Conservation (phyloP, 2,888 invertebrate genomes). For the Melieria picta region DNA sequence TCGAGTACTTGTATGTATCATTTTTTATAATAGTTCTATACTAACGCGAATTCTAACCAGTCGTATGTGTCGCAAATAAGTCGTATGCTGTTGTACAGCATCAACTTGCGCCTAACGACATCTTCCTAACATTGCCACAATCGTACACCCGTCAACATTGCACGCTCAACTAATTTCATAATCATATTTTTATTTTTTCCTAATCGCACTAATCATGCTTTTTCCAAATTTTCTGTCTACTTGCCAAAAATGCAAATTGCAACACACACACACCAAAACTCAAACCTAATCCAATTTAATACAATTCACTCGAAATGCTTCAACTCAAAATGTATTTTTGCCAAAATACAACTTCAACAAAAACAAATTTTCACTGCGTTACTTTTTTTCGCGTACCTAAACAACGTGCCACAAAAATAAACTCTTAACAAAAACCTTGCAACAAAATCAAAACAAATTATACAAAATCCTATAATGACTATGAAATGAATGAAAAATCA, state of each 20-base stretch:
- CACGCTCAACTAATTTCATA: conserved; percentile 13
- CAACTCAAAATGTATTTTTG: conserved; percentile 9
- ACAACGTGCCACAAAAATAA: conserved; percentile 21
- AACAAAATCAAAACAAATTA: conserved; percentile 33
- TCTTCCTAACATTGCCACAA: no score
- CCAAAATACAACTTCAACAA: conserved; percentile 42
- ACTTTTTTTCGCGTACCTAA: conserved; percentile 35
- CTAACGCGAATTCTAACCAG: no score
- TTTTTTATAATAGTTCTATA: no score
- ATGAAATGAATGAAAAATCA: conserved; percentile 38
- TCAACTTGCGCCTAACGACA: no score
- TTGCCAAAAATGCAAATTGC: conserved; percentile 25
- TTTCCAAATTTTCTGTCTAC: conserved; percentile 55
- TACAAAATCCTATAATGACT: conserved; percentile 38
- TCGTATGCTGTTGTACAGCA: no score
- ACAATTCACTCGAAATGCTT: conserved; percentile 19
- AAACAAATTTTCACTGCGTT: conserved; percentile 41
- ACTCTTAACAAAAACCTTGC: conserved; percentile 29
- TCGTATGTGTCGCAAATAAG: no score
- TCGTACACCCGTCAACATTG: not conserved
- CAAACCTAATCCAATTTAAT: conserved; percentile 4
- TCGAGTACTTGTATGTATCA: no score
- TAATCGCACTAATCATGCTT: conserved; percentile 51
- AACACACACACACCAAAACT: conserved; percentile 23
- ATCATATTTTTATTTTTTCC: conserved; percentile 5